phyloP scores from a whole-genome alignment of 2,113 vertebrate species.

The Promerops cafer region DNA sequence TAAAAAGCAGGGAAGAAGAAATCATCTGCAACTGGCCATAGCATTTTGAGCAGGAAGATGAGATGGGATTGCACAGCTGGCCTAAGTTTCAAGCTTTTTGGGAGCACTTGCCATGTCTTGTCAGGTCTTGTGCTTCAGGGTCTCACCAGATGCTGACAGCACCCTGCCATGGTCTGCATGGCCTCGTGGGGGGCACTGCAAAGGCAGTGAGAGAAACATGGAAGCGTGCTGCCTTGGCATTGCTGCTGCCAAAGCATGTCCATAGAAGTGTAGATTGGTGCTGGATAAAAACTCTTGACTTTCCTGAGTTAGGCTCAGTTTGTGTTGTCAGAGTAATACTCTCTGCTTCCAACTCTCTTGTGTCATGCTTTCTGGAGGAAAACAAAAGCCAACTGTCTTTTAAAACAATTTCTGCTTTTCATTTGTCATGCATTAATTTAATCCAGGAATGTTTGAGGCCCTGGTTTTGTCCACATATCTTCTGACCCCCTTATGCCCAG shows the following conservation, averaged over 20 bases:
- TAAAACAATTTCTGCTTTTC: neutral
- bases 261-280: neutral
- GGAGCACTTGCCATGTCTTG: accelerated
- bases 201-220: neutral
- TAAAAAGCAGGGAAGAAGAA: neutral
- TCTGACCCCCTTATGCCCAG: neutral
- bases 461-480: neutral
- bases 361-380: neutral
- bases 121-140: neutral
- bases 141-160: neutral
- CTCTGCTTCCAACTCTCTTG: neutral
- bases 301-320: neutral
- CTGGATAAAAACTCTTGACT: neutral
- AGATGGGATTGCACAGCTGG: neutral
- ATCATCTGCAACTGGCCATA: neutral
- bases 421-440: neutral
- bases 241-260: neutral
- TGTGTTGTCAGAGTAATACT: neutral
- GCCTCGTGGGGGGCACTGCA: neutral
- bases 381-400: neutral
- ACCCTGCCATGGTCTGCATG: neutral
- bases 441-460: neutral
- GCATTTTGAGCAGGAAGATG: neutral
- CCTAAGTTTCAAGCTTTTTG: neutral
- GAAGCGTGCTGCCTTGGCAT: accelerated